Base-by-base conservation (phyloP, 2,888 invertebrate species). In the Pandemis corylana region DNA sequence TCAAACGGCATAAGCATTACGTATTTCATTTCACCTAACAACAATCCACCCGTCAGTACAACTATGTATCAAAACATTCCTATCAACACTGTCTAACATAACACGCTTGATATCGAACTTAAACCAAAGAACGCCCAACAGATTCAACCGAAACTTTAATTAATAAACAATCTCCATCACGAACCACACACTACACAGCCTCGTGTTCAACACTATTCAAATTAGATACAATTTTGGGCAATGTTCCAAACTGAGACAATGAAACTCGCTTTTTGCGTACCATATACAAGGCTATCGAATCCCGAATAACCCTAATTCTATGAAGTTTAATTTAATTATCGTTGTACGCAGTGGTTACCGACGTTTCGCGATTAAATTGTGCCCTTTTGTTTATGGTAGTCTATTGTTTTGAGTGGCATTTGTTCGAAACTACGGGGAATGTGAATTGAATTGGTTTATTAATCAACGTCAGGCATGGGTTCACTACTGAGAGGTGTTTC, bases 391-490 rank as follows among this genome's bases (percentile, higher is more conserved):
- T 67, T 67, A 56, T 28, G 56, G 66, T 51, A 51, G 41, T 53
- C 53, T 67, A 67, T 67, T 67, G 67, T 67, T 67, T 42, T 67
- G 67, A 56, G 53, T 67, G 13, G 67, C 64, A 49, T 65, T 56
- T 53, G 56, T 41, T 51, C 20, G 42, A n/a, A 56, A 36, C 67
- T 67, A 67, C 56, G 7, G 7, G 42, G 4, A 15, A 12, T 12
- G 41, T 15, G 12, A 66, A 66, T 66, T 42, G 42, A 56, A 51
- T 68, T 68, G 68, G 56, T 56, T 20, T 44, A 56, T 56, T 28
- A 59, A 68, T 59, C 56, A 44, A 20, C 56, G 42, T 28, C 13
- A 10, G 49, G 53, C 53, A 10, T 2, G 42, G 20, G 44, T 56
- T 42, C 20, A 13, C 42, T 56, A 1, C 5, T 1, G 42, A 7